Conservation (phyloP, 2,888 invertebrate species). For the Leptopilina myrica region DNA sequence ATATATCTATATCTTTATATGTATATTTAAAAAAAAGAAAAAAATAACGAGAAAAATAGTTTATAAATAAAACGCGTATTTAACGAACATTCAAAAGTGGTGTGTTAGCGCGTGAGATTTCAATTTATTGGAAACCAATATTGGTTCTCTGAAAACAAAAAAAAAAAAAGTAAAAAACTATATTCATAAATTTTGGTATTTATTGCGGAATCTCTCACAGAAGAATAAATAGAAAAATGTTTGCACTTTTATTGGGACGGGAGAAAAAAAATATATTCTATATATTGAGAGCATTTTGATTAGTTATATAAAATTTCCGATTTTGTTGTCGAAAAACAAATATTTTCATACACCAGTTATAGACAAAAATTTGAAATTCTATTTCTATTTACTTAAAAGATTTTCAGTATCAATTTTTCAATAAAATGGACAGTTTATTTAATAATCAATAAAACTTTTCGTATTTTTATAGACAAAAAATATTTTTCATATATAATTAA, state of each 20-base stretch:
- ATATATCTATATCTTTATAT: not conserved
- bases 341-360: not conserved
- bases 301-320: not conserved
- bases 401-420: not conserved
- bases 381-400: not conserved
- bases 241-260: constrained; percentile 19
- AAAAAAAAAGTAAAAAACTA: constrained; percentile 6
- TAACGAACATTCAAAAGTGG: constrained; percentile 18
- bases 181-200: constrained; percentile 26
- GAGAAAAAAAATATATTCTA: not conserved
- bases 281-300: not conserved
- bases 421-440: no score
- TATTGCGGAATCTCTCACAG: constrained; percentile 2
- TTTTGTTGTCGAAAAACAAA: not conserved
- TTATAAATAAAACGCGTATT: constrained; percentile 2
- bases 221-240: constrained; percentile 16
- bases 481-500: no score
- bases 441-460: no score
- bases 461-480: no score
- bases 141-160: not conserved
- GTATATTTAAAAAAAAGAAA: not conserved
- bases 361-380: not conserved
- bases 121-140: constrained; percentile 39
- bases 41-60: not conserved
- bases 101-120: constrained; percentile 22